A percentile compares a stretch with the other conserved stretches of the same genome.
Conservation (phyloP, 2,888 invertebrate genomes). For the Nomada flava region DNA sequence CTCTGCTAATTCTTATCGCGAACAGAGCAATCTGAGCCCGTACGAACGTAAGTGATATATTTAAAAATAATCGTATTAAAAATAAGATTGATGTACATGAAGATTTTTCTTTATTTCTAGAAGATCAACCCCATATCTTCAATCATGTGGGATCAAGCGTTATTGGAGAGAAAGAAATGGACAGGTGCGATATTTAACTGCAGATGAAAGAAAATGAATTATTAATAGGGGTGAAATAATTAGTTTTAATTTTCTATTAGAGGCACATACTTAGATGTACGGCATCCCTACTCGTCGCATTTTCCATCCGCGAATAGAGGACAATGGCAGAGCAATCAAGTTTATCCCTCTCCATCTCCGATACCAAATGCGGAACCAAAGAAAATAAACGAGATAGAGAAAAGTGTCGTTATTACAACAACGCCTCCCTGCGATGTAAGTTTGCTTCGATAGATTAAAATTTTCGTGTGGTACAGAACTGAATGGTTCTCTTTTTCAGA, state of each 20-base stretch:
- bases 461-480: neutral
- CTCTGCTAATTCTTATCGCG: conserved; percentile 69
- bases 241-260: conserved; percentile 34
- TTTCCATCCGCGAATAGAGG: conserved; percentile 73
- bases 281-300: conserved; percentile 66
- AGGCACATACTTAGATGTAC: conserved; percentile 50
- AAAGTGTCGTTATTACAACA: conserved; percentile 64
- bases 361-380: conserved; percentile 65
- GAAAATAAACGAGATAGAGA: conserved; percentile 54
- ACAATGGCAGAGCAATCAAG: conserved; percentile 75
- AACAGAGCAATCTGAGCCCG: conserved; percentile 69
- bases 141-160: conserved; percentile 78
- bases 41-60: conserved; percentile 76
- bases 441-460: conserved; percentile 4
- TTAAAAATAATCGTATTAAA: neutral
- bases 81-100: neutral
- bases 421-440: conserved; percentile 71
- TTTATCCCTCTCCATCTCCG: conserved; percentile 67
- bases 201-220: neutral
- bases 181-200: conserved; percentile 60
- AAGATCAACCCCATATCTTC: conserved; percentile 78
- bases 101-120: conserved; percentile 48
- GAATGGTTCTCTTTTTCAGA: conserved; percentile 33
- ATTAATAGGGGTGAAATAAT: neutral
- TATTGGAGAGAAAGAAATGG: conserved; percentile 71